Conservation (phyloP, 2,113 vertebrate species). For the Phalacrocorax brasilianus region DNA sequence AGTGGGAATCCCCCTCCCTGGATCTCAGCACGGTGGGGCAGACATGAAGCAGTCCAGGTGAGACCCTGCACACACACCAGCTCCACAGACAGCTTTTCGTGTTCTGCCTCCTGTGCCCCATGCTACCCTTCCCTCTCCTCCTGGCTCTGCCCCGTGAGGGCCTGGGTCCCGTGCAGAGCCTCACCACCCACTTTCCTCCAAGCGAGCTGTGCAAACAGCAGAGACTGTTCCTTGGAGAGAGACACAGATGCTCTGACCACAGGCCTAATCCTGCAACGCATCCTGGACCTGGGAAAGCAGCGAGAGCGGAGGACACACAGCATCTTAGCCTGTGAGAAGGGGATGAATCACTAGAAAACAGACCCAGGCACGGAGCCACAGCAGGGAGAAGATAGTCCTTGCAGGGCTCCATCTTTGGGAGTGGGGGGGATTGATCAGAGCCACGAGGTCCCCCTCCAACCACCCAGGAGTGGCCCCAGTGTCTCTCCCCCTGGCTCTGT, state of each 20-base stretch:
- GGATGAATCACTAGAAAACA: slow-evolving; percentile 52
- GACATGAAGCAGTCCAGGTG: rapidly evolving
- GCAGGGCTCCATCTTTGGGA: background rate
- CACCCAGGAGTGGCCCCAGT: rapidly evolving
- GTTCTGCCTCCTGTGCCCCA: rapidly evolving
- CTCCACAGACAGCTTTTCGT: background rate
- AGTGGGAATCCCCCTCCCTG: background rate
- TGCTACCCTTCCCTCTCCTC: background rate
- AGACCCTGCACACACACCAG: background rate
- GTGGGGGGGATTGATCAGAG: background rate
- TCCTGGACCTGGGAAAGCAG: background rate
- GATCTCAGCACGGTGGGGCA: background rate
- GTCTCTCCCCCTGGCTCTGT: rapidly evolving
- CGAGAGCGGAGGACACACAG: background rate
- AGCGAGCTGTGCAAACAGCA: background rate
- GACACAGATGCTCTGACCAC: background rate
- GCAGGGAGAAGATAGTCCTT: slow-evolving; percentile 1
- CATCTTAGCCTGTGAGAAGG: background rate
- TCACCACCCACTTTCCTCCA: background rate
- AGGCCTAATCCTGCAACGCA: background rate
- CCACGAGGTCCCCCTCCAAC: background rate
- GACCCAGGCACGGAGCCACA: slow-evolving; percentile 16
- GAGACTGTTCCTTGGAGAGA: background rate
- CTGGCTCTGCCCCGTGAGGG: background rate
- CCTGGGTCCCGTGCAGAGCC: background rate